A percentile compares a stretch with the other conserved stretches of the same genome.
phyloP scores from a whole-genome alignment of 1,140 invertebrate species.

The Ceratosolen fusciceps region DNA sequence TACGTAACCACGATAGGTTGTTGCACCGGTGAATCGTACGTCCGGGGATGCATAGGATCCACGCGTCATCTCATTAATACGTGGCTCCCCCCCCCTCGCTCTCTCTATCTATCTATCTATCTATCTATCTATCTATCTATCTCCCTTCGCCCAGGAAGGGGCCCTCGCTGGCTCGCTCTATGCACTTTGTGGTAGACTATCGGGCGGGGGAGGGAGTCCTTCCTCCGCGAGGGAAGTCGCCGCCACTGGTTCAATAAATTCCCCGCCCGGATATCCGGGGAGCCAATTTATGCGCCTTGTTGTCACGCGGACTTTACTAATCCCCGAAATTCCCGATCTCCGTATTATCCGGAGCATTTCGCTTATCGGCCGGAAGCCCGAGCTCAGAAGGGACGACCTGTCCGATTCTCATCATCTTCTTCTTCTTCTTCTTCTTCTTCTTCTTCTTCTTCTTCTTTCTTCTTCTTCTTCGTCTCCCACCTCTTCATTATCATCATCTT shows the following conservation, averaged over 20 bases:
- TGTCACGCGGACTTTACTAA: neutral
- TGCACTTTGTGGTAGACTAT: no score
- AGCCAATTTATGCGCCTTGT: constrained; percentile 17
- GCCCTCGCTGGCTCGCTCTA: no score
- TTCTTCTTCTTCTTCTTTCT: no score
- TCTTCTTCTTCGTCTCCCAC: neutral
- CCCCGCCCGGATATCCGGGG: neutral
- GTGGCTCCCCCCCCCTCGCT: neutral
- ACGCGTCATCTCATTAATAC: no score
- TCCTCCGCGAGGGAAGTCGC: neutral
- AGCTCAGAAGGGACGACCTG: neutral
- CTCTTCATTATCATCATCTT: neutral
- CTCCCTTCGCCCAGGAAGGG: no score
- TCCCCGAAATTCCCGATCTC: neutral
- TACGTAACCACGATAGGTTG: no score
- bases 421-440: neutral
- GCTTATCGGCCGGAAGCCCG: neutral
- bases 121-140: no score
- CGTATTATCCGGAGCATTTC: neutral
- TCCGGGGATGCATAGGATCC: no score
- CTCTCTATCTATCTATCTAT: no score
- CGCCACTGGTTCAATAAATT: neutral
- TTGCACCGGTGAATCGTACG: no score
- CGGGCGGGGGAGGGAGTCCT: no score
- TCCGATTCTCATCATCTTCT: neutral